These are phyloP conservation scores for Tetragonula clypearis DNA, from an alignment of 1,140 invertebrate genomes.

Conservation along the genomic window DNA sequence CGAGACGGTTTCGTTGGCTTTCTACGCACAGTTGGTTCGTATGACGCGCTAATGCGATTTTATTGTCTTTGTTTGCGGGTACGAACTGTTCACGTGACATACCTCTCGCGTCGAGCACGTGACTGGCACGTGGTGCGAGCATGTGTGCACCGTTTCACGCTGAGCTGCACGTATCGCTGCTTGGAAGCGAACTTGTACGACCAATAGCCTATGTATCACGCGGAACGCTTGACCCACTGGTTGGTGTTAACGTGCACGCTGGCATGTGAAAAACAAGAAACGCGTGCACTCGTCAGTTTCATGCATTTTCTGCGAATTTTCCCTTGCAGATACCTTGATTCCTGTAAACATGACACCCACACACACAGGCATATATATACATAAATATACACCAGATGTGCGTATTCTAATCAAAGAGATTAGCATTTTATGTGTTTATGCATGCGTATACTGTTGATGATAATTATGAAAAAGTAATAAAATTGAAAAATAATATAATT, in stretches of 20 bases:
- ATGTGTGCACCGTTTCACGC: slow-evolving; percentile 53
- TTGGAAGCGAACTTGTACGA: slow-evolving; percentile 15
- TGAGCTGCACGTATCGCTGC: neutral
- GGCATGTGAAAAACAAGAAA: neutral
- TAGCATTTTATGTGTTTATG: no score
- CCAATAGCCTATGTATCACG: slow-evolving; percentile 15
- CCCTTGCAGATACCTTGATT: neutral
- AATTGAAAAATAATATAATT: slow-evolving; percentile 1
- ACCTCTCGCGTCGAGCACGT: slow-evolving; percentile 67
- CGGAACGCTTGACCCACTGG: neutral
- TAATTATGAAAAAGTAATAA: neutral
- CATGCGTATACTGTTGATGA: neutral
- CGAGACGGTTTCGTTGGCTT: slow-evolving; percentile 32
- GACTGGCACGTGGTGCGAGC: slow-evolving; percentile 67
- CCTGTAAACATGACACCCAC: neutral
- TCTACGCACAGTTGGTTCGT: neutral
- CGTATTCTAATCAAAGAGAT: neutral
- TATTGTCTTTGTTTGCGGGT: slow-evolving; percentile 65
- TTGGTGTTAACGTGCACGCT: neutral
- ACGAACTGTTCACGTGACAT: slow-evolving; percentile 57
- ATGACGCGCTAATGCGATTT: slow-evolving; percentile 65
- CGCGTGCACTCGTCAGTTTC: neutral
- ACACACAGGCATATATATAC: no score
- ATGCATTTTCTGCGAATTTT: neutral
- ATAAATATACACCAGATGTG: neutral